Conservation (phyloP, 2,113 vertebrate genomes). For the Neopipo cinnamomea region DNA sequence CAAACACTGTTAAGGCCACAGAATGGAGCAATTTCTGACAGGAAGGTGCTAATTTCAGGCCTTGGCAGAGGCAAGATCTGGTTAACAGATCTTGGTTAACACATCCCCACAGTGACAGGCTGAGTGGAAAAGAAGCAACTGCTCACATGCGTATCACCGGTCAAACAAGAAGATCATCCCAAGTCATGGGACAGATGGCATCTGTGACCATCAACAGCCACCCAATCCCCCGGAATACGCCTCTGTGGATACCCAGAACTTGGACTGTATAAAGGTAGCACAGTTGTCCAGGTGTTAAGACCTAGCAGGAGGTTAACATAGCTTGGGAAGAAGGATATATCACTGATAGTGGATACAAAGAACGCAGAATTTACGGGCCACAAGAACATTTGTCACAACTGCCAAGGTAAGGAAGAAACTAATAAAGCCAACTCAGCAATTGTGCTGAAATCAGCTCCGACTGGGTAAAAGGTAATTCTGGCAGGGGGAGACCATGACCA, state of each 20-base stretch:
- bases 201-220: background rate
- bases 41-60: background rate
- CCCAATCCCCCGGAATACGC: background rate
- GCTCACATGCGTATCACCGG: accelerated
- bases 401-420: background rate
- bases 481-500: background rate
- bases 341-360: background rate
- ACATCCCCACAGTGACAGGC: background rate
- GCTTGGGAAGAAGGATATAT: background rate
- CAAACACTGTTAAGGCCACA: background rate
- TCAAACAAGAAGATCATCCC: background rate
- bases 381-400: background rate
- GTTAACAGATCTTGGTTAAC: background rate
- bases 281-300: background rate
- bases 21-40: background rate
- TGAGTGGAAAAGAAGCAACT: background rate
- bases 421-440: background rate
- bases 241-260: background rate
- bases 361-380: background rate
- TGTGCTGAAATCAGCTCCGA: background rate
- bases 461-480: background rate
- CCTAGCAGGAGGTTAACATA: background rate
- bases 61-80: background rate
- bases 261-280: background rate
- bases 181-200: background rate